Percentiles rank a stretch among this genome's conserved stretches.
These are phyloP conservation scores for Nomada ferruginata DNA, from an alignment of 2,888 invertebrate species.

Conservation along the genomic window DNA sequence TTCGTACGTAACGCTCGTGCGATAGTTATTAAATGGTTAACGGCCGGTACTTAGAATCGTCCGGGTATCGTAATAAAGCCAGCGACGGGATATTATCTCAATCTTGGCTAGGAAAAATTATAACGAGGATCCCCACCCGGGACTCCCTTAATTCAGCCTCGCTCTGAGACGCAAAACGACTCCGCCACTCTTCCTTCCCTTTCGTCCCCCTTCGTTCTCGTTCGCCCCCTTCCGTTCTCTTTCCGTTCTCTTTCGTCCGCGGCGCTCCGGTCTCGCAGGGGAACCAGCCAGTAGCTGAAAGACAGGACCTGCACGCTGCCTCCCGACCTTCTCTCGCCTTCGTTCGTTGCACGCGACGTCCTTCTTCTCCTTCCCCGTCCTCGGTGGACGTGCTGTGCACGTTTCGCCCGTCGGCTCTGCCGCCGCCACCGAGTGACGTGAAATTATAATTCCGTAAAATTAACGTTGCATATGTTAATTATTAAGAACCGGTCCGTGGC, in stretches of 20 bases:
- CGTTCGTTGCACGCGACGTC: constrained; percentile 29
- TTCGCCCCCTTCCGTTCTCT: not conserved
- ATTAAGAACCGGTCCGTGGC: constrained; percentile 78
- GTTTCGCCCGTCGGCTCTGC: constrained; percentile 61
- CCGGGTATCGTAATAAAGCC: constrained; percentile 31
- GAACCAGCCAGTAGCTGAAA: constrained; percentile 52
- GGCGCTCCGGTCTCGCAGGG: not conserved
- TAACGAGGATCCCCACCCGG: constrained; percentile 38
- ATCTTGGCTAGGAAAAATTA: constrained; percentile 45
- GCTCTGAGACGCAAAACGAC: constrained; percentile 27
- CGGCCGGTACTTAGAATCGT: constrained; percentile 42
- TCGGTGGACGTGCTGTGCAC: constrained; percentile 40
- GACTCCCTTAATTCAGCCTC: constrained; percentile 18
- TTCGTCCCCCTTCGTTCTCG: too few relatives aligned
- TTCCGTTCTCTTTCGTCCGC: not conserved
- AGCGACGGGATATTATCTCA: constrained; percentile 42
- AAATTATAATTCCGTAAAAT: constrained; percentile 82
- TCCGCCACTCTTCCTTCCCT: not conserved
- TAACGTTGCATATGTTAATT: constrained; percentile 82
- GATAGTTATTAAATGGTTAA: constrained; percentile 50
- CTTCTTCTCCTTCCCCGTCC: constrained; percentile 22
- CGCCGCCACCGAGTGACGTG: constrained; percentile 74
- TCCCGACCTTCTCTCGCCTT: constrained; percentile 47
- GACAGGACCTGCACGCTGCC: constrained; percentile 48
- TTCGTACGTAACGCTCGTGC: constrained; percentile 13